Conservation (phyloP, 2,797 vertebrate species). For the Cuculus canorus region DNA sequence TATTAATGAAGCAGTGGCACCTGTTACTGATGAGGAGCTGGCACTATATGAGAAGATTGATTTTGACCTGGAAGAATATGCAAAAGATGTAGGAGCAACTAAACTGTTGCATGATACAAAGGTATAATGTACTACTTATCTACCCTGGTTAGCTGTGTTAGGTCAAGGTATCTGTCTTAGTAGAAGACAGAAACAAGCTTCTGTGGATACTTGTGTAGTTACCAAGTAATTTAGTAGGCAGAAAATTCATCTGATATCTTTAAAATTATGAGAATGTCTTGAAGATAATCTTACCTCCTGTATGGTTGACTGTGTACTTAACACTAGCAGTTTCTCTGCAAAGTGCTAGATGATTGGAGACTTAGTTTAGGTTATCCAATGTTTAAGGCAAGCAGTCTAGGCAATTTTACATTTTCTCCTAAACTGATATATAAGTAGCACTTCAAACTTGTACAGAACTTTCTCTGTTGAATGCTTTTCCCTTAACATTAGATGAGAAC, state of each 20-base stretch:
- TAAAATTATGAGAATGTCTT: not conserved
- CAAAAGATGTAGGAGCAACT: conserved; percentile 84
- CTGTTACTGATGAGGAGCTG: conserved; percentile 85
- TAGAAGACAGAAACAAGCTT: not conserved
- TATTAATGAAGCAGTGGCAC: conserved; percentile 83
- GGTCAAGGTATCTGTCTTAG: not conserved
- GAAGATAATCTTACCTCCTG: not conserved
- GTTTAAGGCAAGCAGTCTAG: not conserved
- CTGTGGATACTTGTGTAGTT: not conserved
- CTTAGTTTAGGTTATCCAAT: not conserved
- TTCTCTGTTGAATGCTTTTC: not conserved
- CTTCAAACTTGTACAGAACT: not conserved
- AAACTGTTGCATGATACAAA: conserved; percentile 86
- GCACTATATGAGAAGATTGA: conserved; percentile 90
- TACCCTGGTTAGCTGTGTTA: not conserved
- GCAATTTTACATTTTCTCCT: not conserved
- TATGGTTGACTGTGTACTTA: not conserved
- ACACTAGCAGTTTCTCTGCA: not conserved
- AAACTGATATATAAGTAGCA: not conserved
- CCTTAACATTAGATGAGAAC: not conserved
- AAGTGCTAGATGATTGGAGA: not conserved
- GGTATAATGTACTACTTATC: conserved; percentile 59
- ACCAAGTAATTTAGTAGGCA: not conserved
- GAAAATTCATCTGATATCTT: not conserved
- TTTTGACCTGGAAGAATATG: conserved; percentile 90